A percentile compares a stretch with the other conserved stretches of the same genome.
Evolutionary conservation across 1,140 invertebrate species (phyloP).

Genomic region (Cataglyphis hispanica): DNA sequence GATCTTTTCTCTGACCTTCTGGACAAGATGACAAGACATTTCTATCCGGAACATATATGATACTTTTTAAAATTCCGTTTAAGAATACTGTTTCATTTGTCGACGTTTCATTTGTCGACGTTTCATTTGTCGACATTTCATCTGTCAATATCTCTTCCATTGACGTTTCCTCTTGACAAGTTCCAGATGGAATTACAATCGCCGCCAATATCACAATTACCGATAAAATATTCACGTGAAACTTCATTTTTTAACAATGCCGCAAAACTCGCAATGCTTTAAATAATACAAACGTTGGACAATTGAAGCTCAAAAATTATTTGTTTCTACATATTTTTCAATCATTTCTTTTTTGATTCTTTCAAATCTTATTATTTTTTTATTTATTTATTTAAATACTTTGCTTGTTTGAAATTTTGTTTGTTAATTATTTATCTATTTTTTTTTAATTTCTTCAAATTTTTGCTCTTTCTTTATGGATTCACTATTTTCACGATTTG

Average conservation of each 20-base stretch:
- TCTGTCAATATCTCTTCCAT: no score
- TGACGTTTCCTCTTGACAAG: not conserved
- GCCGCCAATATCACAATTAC: slow-evolving; percentile 25
- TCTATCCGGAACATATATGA: not conserved
- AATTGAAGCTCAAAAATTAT: not conserved
- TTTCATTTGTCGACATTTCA: not conserved
- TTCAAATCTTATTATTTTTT: not conserved
- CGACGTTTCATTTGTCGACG: no score
- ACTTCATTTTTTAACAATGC: slow-evolving; percentile 26
- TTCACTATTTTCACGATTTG: no score
- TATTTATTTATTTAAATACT: not conserved
- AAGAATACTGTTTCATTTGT: not conserved
- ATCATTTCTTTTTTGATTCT: not conserved
- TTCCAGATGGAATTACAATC: not conserved
- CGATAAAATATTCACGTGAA: slow-evolving; percentile 11
- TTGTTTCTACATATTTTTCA: not conserved
- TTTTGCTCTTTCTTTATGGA: no score
- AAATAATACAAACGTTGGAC: not conserved
- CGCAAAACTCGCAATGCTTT: not conserved
- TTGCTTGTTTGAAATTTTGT: not conserved
- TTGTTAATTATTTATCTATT: not conserved
- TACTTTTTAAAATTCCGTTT: not conserved
- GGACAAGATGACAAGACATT: not conserved
- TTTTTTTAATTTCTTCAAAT: no score
- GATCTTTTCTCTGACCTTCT: not conserved